These are phyloP conservation scores for Metallyticus violacea DNA, from an alignment of 2,888 invertebrate genomes.

Conservation along the genomic window DNA sequence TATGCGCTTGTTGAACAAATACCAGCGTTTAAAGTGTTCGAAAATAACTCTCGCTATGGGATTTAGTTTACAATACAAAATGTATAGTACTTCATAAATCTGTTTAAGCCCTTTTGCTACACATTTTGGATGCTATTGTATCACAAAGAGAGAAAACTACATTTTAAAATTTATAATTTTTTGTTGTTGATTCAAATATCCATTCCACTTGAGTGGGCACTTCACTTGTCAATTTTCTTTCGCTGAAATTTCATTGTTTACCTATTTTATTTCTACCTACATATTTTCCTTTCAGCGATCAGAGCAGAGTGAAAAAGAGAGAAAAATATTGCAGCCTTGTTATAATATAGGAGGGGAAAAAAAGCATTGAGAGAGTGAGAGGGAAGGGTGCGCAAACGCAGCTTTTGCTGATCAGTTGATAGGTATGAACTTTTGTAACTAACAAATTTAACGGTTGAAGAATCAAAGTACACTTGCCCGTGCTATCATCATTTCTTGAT, in stretches of 20 bases:
- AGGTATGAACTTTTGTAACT: constrained; percentile 3
- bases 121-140: not conserved
- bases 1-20: not conserved
- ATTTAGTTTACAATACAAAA: not conserved
- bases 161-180: not conserved
- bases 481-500: constrained; percentile 6
- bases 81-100: not conserved
- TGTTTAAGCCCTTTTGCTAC: not conserved
- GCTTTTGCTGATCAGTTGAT: constrained; percentile 2
- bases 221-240: not conserved
- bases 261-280: not conserved
- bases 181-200: not conserved
- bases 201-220: not conserved
- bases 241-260: not conserved
- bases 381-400: not conserved
- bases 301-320: not conserved
- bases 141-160: not conserved
- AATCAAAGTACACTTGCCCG: not conserved
- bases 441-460: constrained; percentile 9
- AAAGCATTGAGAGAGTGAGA: not conserved
- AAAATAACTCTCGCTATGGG: not conserved
- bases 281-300: not conserved
- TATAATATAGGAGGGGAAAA: not conserved
- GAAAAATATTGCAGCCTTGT: not conserved
- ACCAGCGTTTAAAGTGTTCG: not conserved